Evolutionary conservation across 2,797 vertebrate species (phyloP).

Genomic region (Chaetophractus vellerosus): DNA sequence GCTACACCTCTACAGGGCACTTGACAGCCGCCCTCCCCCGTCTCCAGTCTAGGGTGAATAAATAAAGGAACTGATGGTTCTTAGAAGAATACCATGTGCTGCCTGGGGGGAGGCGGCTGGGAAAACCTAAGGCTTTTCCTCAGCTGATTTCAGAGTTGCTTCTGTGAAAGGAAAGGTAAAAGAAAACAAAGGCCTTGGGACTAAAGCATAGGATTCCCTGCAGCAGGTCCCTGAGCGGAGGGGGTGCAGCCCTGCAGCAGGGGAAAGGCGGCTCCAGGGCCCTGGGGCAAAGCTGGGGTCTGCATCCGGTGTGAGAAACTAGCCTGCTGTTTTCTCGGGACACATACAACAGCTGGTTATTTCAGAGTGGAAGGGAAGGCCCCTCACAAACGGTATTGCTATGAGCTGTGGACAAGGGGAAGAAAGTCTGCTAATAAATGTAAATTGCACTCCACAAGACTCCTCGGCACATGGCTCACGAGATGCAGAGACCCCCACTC

Average conservation of each 20-base stretch:
- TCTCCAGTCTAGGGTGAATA: too few species aligned
- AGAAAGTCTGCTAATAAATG: neutral
- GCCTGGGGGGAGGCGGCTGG: constrained; percentile 31
- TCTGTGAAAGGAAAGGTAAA: constrained; percentile 52
- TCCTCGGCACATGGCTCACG: fast-evolving
- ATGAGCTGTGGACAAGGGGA: fast-evolving
- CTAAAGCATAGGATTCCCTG: neutral
- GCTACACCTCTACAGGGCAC: too few species aligned
- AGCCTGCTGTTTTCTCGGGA: neutral
- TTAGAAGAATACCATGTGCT: neutral
- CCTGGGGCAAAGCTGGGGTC: neutral
- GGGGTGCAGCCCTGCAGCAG: neutral
- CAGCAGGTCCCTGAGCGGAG: neutral
- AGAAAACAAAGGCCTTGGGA: neutral
- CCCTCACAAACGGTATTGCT: neutral
- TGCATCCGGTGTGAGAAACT: neutral
- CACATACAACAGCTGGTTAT: neutral
- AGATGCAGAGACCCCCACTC: fast-evolving
- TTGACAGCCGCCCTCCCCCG: fast-evolving
- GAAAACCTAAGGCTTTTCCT: constrained; percentile 66
- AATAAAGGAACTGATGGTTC: neutral
- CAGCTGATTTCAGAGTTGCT: neutral
- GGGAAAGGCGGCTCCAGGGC: fast-evolving
- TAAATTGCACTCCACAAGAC: neutral
- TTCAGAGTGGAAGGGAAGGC: neutral